Base-by-base conservation (phyloP, 2,888 invertebrate species). In the Ditylenchus weischeri region DNA sequence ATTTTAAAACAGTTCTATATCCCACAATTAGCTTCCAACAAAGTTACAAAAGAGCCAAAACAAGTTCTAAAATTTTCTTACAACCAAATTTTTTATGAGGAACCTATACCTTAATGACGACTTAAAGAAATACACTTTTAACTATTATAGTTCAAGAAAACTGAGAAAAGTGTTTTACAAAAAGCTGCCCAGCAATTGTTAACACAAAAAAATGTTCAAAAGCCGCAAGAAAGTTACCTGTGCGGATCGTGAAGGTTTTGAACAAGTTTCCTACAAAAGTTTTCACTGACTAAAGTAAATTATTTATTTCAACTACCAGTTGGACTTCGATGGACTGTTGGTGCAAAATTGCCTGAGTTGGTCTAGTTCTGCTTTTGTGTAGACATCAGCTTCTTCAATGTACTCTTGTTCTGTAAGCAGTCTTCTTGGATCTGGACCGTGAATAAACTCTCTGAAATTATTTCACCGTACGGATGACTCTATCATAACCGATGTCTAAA, bases 371-470 rank as follows among this genome's bases (percentile, higher is more conserved):
- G 51, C 49, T 29, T 57, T 50, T 38, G 68, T 68, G 54, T 69
- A 68, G 38, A 66, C 35, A n/a, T 36, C 36, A 18, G 47, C 68
- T 68, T 68, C 68, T 48, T 69, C 54, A 15, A 36, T 51, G 35
- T 68, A 68, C 48, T 68, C 68, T 18, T 70, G 47, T 23, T 68
- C 68, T 4, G 69, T 50, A 4, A 68, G 62, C 36, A 68, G 35
- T 23, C 21, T 36, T 18, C 68, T 23, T 13, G 70, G 62, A 21
- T 62, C 49, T 7, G 68, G 68, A 0, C 68, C 68, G 51, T 29
- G 57, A 50, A 58, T 29, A 61, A 68, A 67, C 51, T 38, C 51
- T 23, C 62, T 68, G 48, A 60, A 69, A 11, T 4, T 21, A 50
- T 38, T n/a, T 7, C 21, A 54, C 10, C 11, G 10, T 21, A 8